These are phyloP conservation scores for Oscheius sp. DNA, from an alignment of 2,888 invertebrate genomes.

Conservation along the genomic window DNA sequence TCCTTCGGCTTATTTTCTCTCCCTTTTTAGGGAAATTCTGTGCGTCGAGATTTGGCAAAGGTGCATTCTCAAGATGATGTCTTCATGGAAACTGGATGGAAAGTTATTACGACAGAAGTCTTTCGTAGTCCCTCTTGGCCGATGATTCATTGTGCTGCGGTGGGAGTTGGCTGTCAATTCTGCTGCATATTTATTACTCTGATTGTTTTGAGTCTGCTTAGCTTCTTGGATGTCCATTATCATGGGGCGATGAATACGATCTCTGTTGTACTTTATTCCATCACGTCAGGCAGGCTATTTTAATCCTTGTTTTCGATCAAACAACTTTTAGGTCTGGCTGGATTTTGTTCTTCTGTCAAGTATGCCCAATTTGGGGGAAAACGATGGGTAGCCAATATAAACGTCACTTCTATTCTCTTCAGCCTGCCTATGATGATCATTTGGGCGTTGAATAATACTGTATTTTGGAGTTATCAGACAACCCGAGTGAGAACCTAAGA, in stretches of 20 bases:
- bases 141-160: constrained; percentile 73
- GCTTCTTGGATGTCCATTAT: constrained; percentile 73
- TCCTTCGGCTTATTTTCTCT: background rate
- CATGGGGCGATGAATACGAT: constrained; percentile 74
- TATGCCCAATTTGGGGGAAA: constrained; percentile 72
- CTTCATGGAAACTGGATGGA: constrained; percentile 73
- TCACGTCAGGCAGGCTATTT: constrained; percentile 71
- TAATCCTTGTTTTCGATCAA: constrained; percentile 27
- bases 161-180: constrained; percentile 74
- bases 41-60: background rate
- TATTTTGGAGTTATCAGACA: constrained; percentile 74
- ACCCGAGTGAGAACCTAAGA: constrained; percentile 60
- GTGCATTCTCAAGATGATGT: constrained; percentile 73
- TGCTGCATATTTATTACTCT: constrained; percentile 73
- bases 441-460: constrained; percentile 73
- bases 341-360: constrained; percentile 73
- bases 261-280: constrained; percentile 73
- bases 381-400: constrained; percentile 74
- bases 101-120: constrained; percentile 74
- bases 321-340: constrained; percentile 74
- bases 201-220: constrained; percentile 72
- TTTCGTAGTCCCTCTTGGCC: constrained; percentile 73
- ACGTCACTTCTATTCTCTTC: constrained; percentile 74
- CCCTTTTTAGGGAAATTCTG: background rate
- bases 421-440: constrained; percentile 74